Base-by-base conservation (phyloP, 2,113 vertebrate species). In the Heterochromis multidens region DNA sequence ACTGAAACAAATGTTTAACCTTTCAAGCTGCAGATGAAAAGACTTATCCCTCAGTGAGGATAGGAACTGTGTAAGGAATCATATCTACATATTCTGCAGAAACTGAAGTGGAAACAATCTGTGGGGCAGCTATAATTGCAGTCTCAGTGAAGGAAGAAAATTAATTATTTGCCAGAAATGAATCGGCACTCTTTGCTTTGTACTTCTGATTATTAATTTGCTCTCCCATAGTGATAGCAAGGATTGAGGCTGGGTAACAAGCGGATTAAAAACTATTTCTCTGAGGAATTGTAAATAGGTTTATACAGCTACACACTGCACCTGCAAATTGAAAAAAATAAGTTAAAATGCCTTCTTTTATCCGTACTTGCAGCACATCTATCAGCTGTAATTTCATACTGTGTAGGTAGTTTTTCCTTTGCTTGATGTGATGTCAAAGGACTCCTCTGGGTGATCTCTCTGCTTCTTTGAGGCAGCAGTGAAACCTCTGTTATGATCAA, bases 181-280 rank as follows among this genome's bases (percentile, higher is more conserved):
- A 93, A 83, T 58, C 35, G 2, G 27, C 84, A 59, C 63, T 83
- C 80, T 84, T 82, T 91, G 85, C 92, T 93, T 94, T 93, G 87
- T 92, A 88, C 83, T 29, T 82, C 43, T 84, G 85, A 91, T 93
- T 88, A 95, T 90, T 93, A 86, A 94, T 93, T 92, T 89, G 80
- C 82, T 81, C 52, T 86, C 78, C 83, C 79, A 61, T 70, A 83
- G 81, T 56, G 87, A 88, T 84, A 79, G 89, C 58, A 59, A 78
- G 63, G 70, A 79, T 60, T 78, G 67, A 86, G 77, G 63, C 67
- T 67, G 49, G 27, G 84, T 82, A 85, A 88, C 82, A 88, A 83
- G 56, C 72, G 37, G 89, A 92, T 91, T 84, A 85, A 80, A 91
- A 81, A 40, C 2, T 16, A 86, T 88, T 91, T 79, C 56, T 91